Base-by-base conservation (phyloP, 2,888 invertebrate genomes). In the Tetramorium bicarinatum region DNA sequence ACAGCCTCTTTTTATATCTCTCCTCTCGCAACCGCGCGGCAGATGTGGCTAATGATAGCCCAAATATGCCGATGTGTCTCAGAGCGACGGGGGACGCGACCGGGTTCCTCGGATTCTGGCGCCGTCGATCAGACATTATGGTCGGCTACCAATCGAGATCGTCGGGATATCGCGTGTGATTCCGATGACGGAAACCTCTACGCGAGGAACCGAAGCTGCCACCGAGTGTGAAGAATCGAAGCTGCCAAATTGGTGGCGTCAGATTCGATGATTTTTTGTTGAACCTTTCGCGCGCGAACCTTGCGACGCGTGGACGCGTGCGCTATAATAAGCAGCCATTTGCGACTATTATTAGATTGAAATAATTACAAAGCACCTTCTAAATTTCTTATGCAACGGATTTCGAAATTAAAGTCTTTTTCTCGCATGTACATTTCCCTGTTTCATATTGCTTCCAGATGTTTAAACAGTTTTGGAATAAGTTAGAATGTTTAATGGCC, bases 21-120 rank as follows among this genome's bases (percentile, higher is more conserved):
- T 44, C 2, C 47, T 67, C 66, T 88, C 84, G 66, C 89, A 88
- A 88, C 90, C 87, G 85, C 87, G 91, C 88, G 92, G 93, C 94
- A 94, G 94, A 94, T 94, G 94, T 88, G 91, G 93, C 92, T 93
- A 94, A 94, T 94, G 91, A 94, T 93, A 94, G 93, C 89, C 91
- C 90, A 87, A 91, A 92, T 91, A 90, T 87, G 90, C 88, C 92
- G 89, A 92, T 92, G 91, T 93, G 92, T 93, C 93, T 92, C 88
- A 89, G 83, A 90, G 87, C 88, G 84, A 79, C 74, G 80, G 79
- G 54, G 83, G 84, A 89, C 84, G 87, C 88, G 69, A 85, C 82
- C 81, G 79, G 79, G 80, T 87, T 91, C 85, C 85, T 85, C 75
- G 87, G 85, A 89, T 88, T 87, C 80, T 85, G 88, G 88, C 90